Conservation (phyloP, 1,140 invertebrate species). For the Drosophila pectinifera region DNA sequence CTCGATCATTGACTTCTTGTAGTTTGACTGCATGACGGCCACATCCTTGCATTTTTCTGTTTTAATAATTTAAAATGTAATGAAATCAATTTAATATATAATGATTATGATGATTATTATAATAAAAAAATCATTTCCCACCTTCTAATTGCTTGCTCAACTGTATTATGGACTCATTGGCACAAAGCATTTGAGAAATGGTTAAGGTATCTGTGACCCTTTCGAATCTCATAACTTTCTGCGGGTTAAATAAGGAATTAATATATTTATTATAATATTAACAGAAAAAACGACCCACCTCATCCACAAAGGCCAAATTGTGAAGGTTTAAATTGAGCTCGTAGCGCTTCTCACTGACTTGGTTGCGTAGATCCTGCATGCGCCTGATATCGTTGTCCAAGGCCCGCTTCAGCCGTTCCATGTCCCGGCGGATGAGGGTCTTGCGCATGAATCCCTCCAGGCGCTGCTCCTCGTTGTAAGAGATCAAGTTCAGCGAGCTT, state of each 20-base stretch:
- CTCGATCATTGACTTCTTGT: slow-evolving; percentile 43
- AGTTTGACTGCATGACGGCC: slow-evolving; percentile 26
- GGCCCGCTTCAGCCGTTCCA: slow-evolving; percentile 25
- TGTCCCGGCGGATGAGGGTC: slow-evolving; percentile 22
- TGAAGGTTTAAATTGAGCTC: slow-evolving; percentile 41
- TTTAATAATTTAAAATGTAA: no score
- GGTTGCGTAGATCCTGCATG: slow-evolving; percentile 39
- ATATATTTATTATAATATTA: not conserved
- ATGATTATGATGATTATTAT: no score
- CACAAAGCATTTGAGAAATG: slow-evolving; percentile 27
- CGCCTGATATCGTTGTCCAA: slow-evolving; percentile 26
- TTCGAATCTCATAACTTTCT: slow-evolving; percentile 37
- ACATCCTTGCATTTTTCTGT: slow-evolving; percentile 40
- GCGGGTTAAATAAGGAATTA: no score
- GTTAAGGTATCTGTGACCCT: slow-evolving; percentile 26
- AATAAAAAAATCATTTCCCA: not conserved
- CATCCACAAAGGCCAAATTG: slow-evolving; percentile 33
- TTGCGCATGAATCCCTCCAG: slow-evolving; percentile 27
- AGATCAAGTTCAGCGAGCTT: slow-evolving; percentile 1
- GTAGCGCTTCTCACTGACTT: slow-evolving; percentile 37
- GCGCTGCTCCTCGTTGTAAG: slow-evolving; percentile 23
- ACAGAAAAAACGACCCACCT: not conserved
- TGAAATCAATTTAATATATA: no score
- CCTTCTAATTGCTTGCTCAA: slow-evolving; percentile 30
- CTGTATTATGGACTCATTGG: slow-evolving; percentile 33